Conservation (phyloP, 2,888 invertebrate genomes). For the Xestia sexstrigata region DNA sequence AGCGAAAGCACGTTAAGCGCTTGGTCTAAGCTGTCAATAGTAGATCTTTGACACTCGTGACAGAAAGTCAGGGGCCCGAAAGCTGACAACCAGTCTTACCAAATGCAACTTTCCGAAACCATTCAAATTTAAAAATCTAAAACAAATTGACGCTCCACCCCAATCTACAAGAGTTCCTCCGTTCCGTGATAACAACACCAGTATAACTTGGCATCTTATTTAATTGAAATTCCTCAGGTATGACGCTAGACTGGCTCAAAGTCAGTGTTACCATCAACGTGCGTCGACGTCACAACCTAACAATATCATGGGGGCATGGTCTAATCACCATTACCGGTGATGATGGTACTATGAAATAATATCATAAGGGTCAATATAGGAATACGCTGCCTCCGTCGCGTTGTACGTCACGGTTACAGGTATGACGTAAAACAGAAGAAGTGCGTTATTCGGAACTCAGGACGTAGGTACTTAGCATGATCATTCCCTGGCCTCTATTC, state of each 20-base stretch:
- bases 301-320: not conserved
- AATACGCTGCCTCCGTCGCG: not conserved
- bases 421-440: not conserved
- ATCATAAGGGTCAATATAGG: not conserved
- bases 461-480: too few relatives aligned
- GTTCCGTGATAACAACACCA: not conserved
- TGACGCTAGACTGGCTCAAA: not conserved
- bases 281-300: not conserved
- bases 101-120: too few relatives aligned
- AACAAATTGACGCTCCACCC: too few relatives aligned
- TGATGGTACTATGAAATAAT: not conserved
- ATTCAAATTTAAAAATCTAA: too few relatives aligned
- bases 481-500: too few relatives aligned
- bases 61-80: too few relatives aligned
- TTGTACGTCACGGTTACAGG: not conserved
- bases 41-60: not conserved
- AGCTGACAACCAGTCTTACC: not conserved
- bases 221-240: not conserved
- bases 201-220: not conserved
- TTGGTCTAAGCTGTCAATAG: not conserved
- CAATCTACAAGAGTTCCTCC: too few relatives aligned
- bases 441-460: too few relatives aligned
- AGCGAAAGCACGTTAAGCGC: not conserved
- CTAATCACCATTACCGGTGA: not conserved
- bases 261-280: not conserved